phyloP scores from a whole-genome alignment of 2,113 vertebrate species.

The Phoenicopterus ruber region DNA sequence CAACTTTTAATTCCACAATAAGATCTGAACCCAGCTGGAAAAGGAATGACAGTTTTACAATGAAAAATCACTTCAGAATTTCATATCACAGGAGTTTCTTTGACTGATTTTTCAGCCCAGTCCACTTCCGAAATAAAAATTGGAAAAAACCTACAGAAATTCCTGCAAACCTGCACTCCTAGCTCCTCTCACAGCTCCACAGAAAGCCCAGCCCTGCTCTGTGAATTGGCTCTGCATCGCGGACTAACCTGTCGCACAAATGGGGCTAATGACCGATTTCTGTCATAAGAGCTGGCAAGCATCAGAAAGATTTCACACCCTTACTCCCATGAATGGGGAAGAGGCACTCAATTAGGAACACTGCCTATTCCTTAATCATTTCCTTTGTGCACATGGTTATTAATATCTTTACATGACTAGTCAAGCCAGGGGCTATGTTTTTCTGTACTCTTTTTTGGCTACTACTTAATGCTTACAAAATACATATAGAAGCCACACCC shows the following conservation, averaged over 20 bases:
- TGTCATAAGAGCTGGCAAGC: not conserved
- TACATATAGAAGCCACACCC: not conserved
- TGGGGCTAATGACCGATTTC: not conserved
- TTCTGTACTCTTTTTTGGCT: not conserved
- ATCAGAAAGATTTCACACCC: conserved; percentile 19
- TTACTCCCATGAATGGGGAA: conserved; percentile 10
- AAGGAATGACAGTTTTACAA: not conserved
- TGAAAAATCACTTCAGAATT: not conserved
- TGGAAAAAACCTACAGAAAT: not conserved
- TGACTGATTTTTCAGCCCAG: not conserved
- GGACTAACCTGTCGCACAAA: not conserved
- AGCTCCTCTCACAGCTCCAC: not conserved
- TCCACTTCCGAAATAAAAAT: not conserved
- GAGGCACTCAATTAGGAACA: conserved; percentile 6
- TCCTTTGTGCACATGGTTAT: conserved; percentile 20
- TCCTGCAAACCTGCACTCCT: not conserved
- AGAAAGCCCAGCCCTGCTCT: not conserved
- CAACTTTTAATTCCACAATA: not conserved
- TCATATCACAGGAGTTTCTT: not conserved
- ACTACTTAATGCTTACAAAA: not conserved
- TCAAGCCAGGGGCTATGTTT: conserved; percentile 25
- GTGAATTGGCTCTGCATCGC: not conserved
- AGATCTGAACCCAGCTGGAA: not conserved
- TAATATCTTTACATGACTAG: not conserved
- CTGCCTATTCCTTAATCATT: conserved; percentile 1